Evolutionary conservation across 2,797 vertebrate species (phyloP).

Genomic region (Epinephelus coioides): DNA sequence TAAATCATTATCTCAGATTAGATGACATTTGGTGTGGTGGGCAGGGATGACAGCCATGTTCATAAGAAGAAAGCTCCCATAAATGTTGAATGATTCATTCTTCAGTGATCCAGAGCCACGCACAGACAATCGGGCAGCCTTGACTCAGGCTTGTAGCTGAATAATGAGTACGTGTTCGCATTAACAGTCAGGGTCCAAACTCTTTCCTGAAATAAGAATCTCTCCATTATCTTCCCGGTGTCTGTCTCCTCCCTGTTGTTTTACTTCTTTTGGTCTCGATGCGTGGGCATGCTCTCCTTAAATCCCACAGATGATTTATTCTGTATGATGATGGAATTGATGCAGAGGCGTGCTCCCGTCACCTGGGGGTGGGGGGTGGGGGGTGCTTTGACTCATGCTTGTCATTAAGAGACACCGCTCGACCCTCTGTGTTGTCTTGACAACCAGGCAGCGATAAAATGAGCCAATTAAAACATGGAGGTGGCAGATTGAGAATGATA

Average conservation of each 20-base stretch:
- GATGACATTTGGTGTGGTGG: slow-evolving; percentile 40
- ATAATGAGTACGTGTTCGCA: slow-evolving; percentile 31
- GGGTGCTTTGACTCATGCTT: slow-evolving; percentile 69
- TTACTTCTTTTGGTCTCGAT: slow-evolving; percentile 33
- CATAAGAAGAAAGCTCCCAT: slow-evolving; percentile 41
- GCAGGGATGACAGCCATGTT: slow-evolving; percentile 37
- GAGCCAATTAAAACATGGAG: slow-evolving; percentile 71
- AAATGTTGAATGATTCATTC: slow-evolving; percentile 55
- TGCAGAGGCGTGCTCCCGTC: slow-evolving; percentile 64
- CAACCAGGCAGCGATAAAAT: slow-evolving; percentile 65
- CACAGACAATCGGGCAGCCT: slow-evolving; percentile 42
- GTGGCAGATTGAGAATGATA: slow-evolving; percentile 63
- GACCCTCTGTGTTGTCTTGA: slow-evolving; percentile 74
- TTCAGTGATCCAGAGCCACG: slow-evolving; percentile 26
- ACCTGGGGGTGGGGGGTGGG: slow-evolving; percentile 51
- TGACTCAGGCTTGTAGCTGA: slow-evolving; percentile 34
- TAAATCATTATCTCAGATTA: slow-evolving; percentile 60
- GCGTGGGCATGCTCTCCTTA: slow-evolving; percentile 52
- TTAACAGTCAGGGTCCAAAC: slow-evolving; percentile 26
- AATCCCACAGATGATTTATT: slow-evolving; percentile 67
- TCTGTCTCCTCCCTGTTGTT: slow-evolving; percentile 45
- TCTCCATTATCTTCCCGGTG: slow-evolving; percentile 16
- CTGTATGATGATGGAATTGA: slow-evolving; percentile 64
- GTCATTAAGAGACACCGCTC: slow-evolving; percentile 68
- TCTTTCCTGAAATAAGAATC: slow-evolving; percentile 19